phyloP scores from a whole-genome alignment of 2,113 vertebrate species.

The Montifringilla adamsi region DNA sequence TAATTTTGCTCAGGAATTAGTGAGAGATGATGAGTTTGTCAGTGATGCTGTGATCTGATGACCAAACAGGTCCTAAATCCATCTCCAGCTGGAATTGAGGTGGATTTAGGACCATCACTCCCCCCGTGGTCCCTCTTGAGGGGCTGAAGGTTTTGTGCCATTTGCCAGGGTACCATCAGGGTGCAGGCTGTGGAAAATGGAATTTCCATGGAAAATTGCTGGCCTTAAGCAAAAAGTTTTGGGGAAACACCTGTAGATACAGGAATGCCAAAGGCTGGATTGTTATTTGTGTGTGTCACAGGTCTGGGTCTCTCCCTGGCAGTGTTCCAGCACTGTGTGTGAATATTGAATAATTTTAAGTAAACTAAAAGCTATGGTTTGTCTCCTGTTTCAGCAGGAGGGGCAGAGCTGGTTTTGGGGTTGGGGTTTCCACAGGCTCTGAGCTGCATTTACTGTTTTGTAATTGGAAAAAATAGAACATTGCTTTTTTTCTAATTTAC shows the following conservation, averaged over 20 bases:
- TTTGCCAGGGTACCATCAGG: background rate
- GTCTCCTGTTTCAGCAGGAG: background rate
- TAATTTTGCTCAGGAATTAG: background rate
- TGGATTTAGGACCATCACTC: background rate
- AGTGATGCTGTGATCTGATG: background rate
- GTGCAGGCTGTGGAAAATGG: background rate
- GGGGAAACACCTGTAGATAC: background rate
- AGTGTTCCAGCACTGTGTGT: background rate
- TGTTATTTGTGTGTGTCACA: background rate
- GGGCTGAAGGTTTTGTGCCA: background rate
- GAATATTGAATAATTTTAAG: background rate
- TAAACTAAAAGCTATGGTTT: background rate
- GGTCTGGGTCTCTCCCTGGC: background rate
- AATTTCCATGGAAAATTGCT: background rate
- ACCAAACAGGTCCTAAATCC: background rate
- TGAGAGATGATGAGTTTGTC: background rate
- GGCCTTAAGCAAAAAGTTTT: background rate
- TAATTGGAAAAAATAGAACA: background rate
- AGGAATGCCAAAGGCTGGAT: background rate
- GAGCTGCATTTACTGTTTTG: background rate
- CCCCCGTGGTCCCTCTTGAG: rapidly evolving
- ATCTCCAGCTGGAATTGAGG: background rate
- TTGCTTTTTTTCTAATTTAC: background rate
- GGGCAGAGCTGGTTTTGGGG: background rate
- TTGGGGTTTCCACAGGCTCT: background rate